Conservation (phyloP, 2,113 vertebrate genomes). For the Oncorhynchus clarkii region DNA sequence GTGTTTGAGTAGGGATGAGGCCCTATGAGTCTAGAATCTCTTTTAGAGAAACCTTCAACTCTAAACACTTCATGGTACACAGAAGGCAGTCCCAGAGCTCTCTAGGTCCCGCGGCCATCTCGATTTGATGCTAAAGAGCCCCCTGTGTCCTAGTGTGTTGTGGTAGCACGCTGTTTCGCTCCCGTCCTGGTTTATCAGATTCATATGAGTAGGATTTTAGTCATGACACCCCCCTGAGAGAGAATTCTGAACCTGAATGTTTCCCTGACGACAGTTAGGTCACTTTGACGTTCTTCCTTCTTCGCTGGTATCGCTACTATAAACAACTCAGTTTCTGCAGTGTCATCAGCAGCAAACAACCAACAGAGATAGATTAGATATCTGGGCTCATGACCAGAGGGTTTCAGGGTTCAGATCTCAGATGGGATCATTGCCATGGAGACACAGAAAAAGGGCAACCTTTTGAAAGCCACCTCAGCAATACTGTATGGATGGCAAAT, state of each 20-base stretch:
- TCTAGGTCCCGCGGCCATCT: not conserved
- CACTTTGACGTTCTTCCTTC: constrained; percentile 54
- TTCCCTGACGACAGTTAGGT: not conserved
- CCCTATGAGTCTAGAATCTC: not conserved
- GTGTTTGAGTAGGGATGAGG: not conserved
- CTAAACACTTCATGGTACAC: not conserved
- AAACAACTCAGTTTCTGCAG: constrained; percentile 31
- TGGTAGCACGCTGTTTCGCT: not conserved
- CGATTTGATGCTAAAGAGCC: constrained; percentile 10
- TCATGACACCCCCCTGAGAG: not conserved
- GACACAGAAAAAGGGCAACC: constrained; percentile 43
- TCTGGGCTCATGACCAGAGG: constrained; percentile 14
- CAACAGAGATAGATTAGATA: constrained; percentile 27
- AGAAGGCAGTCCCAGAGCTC: not conserved
- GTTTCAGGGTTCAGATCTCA: constrained; percentile 47
- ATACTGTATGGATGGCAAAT: constrained; percentile 32
- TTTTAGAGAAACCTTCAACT: not conserved
- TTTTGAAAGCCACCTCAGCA: constrained; percentile 39
- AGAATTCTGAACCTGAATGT: not conserved
- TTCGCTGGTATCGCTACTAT: constrained; percentile 28
- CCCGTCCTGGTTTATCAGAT: not conserved
- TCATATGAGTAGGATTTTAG: not conserved
- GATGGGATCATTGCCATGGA: constrained; percentile 41
- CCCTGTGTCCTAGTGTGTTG: constrained; percentile 5
- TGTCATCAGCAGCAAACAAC: constrained; percentile 33